Evolutionary conservation across 37 sponge, comb jelly and placozoan genomes (phyloP).

Genomic region (Mnemiopsis leidyi): DNA sequence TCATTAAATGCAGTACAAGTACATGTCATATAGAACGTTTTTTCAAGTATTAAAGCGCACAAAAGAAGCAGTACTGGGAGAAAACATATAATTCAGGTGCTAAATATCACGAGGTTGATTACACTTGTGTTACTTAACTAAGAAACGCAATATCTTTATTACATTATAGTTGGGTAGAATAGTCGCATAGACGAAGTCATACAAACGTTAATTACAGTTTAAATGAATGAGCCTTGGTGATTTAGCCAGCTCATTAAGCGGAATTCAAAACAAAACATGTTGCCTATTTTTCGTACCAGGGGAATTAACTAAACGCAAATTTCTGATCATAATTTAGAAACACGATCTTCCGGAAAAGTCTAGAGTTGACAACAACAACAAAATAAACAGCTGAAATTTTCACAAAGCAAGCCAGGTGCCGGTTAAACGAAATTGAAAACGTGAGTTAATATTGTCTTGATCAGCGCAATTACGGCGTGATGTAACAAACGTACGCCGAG

Average conservation of each 20-base stretch:
- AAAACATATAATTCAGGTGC: neutral
- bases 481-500: neutral
- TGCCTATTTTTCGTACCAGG: neutral
- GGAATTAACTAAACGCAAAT: neutral
- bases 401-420: neutral
- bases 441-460: neutral
- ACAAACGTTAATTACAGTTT: neutral
- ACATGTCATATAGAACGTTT: neutral
- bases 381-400: neutral
- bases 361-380: neutral
- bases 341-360: neutral
- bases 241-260: neutral
- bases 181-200: neutral
- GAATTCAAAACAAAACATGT: neutral
- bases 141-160: neutral
- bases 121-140: neutral
- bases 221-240: neutral
- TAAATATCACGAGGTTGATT: neutral
- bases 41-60: neutral
- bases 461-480: neutral
- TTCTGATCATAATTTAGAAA: neutral
- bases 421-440: neutral
- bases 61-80: neutral
- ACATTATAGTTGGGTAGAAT: neutral
- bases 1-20: too few species aligned